Percentiles rank a stretch among this genome's conserved stretches.
Conservation (phyloP, 2,888 invertebrate species). For the Ophioninae sp. region DNA sequence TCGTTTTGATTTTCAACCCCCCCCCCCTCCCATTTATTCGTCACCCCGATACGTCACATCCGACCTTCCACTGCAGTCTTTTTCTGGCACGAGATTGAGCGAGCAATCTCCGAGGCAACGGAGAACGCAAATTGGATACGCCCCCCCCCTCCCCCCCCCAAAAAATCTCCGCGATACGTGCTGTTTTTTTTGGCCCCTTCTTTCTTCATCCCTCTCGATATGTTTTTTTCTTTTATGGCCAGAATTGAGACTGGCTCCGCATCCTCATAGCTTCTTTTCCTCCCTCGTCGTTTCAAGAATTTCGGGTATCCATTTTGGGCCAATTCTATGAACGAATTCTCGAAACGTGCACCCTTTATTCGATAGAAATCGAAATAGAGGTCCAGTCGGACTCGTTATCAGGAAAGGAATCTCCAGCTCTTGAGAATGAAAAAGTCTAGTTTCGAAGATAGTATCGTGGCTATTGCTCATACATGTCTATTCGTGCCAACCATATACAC, state of each 20-base stretch:
- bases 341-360: constrained; percentile 27
- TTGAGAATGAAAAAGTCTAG: constrained; percentile 17
- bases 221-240: constrained; percentile 24
- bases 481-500: neutral
- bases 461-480: neutral
- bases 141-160: too few species aligned
- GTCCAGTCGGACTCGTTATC: constrained; percentile 19
- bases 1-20: neutral
- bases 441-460: constrained; percentile 6
- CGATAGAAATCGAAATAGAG: constrained; percentile 12
- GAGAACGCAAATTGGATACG: constrained; percentile 63
- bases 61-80: neutral
- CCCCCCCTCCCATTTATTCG: neutral
- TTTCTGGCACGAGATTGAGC: constrained; percentile 10
- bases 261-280: constrained; percentile 15
- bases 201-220: constrained; percentile 3
- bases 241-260: constrained; percentile 44
- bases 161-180: constrained; percentile 44
- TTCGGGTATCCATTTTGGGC: constrained; percentile 36
- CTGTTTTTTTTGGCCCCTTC: constrained; percentile 13
- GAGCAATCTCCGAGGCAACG: constrained; percentile 54
- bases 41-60: constrained; percentile 52
- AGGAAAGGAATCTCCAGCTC: constrained; percentile 15
- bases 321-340: constrained; percentile 39
- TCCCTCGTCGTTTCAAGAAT: constrained; percentile 9